These are phyloP conservation scores for Eulemur albifrons DNA, from an alignment of 2,797 vertebrate species.

Conservation along the genomic window DNA sequence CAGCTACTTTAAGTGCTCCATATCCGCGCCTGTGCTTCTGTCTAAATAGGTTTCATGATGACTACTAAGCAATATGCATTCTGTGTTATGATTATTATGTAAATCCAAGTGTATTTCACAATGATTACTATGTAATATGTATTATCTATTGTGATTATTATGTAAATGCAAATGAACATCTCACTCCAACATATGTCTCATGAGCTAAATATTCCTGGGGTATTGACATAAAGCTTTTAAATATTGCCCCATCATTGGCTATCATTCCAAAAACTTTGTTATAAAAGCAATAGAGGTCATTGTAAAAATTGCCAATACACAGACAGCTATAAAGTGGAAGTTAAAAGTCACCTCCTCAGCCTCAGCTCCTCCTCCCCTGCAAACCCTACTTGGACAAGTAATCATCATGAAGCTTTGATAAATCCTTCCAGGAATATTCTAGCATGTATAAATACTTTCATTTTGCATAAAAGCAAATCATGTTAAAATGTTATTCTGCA, in stretches of 20 bases:
- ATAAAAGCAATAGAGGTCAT: constrained; percentile 12
- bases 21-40: not conserved
- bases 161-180: not conserved
- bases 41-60: not conserved
- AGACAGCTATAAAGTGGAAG: not conserved
- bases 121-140: not conserved
- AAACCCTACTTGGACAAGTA: not conserved
- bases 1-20: not conserved
- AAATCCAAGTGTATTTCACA: not conserved
- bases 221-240: not conserved
- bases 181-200: not conserved
- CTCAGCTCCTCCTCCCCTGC: no score
- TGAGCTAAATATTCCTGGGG: not conserved
- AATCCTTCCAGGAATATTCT: constrained; percentile 20
- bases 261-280: constrained; percentile 24
- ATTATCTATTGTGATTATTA: constrained; percentile 5
- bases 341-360: not conserved
- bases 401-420: not conserved
- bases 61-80: not conserved
- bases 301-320: not conserved
- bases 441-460: not conserved
- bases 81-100: not conserved
- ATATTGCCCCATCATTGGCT: not conserved
- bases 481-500: not conserved
- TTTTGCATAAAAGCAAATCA: constrained; percentile 16